Evolutionary conservation across 1,140 invertebrate genomes (phyloP), one percentile per base, ranked within the genome.

Genomic region (Gonioctena quinquepunctata): DNA sequence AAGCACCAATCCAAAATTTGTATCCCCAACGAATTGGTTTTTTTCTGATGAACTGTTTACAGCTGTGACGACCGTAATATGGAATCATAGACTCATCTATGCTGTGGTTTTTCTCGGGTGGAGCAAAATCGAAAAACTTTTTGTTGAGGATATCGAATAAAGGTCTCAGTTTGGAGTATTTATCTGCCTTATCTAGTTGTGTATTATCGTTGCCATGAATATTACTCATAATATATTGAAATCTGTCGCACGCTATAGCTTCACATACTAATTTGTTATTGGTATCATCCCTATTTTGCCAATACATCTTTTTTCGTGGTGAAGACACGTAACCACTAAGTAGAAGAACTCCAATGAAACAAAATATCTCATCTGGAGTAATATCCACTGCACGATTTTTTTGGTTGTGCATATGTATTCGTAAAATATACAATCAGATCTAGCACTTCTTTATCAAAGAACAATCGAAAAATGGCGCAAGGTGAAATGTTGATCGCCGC

Each of bases 101-200:
- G 26, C 80, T 82, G 68, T 82, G 77, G 70, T 80, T 66, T 59
- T 80, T 72, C 71, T 74, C 28, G n/a, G 8, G n/a, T 33, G 28
- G 27, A 11, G 28, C 8, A 7, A 33, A 11, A 28, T 4, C 28
- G 8, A 33, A 11, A 33, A 33, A 33, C n/a, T 0, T 33, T 33
- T 33, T 33, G 3, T 33, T 33, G 28, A 33, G 28, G n/a, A 33
- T 13, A 33, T 33, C 28, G n/a, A 33, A 33, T 0, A 6, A 13
- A 33, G 28, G n/a, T n/a, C n/a, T n/a, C n/a, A n/a, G n/a, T n/a
- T n/a, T n/a, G n/a, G n/a, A n/a, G n/a, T n/a, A n/a, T n/a, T n/a
- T n/a, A n/a, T n/a, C n/a, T n/a, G n/a, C n/a, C n/a, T n/a, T n/a
- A n/a, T n/a, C n/a, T n/a, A n/a, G n/a, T n/a, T 33, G 1, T 0